Evolutionary conservation across 2,797 vertebrate species (phyloP).

Genomic region (Thalassophryne amazonica): DNA sequence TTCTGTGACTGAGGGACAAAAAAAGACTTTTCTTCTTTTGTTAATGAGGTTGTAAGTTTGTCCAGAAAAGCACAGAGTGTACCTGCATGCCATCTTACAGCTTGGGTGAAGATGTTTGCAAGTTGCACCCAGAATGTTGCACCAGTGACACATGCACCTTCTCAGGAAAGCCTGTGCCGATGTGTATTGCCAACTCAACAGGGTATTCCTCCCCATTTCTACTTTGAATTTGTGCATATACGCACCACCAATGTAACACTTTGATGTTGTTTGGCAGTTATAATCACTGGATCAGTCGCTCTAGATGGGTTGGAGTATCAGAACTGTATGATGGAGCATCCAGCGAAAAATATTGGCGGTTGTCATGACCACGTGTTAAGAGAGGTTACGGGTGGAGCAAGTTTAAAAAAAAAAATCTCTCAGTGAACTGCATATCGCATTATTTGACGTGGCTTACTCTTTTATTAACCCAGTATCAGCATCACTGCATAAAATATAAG

Average conservation of each 20-base stretch:
- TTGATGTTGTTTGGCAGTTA: conserved; percentile 53
- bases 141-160: rapidly evolving
- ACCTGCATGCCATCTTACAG: rapidly evolving
- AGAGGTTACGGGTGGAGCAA: conserved; percentile 10
- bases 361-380: rapidly evolving
- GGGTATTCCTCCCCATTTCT: conserved; percentile 43
- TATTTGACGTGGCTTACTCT: too few relatives aligned
- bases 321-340: rapidly evolving
- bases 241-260: too few relatives aligned
- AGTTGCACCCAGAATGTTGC: neutral
- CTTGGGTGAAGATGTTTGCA: conserved; percentile 33
- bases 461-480: too few relatives aligned
- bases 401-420: neutral
- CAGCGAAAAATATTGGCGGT: rapidly evolving
- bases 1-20: neutral
- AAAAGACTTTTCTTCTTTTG: neutral
- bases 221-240: neutral
- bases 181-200: conserved; percentile 29
- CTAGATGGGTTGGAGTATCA: rapidly evolving
- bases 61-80: rapidly evolving
- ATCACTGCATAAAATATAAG: too few relatives aligned
- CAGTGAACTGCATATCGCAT: neutral
- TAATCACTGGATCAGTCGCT: conserved; percentile 14
- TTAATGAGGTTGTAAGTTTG: conserved; percentile 33
- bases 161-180: rapidly evolving